Percentiles rank a stretch among this genome's conserved stretches.
Conservation (phyloP, 2,797 vertebrate species). For the Brachyrhaphis roseni region DNA sequence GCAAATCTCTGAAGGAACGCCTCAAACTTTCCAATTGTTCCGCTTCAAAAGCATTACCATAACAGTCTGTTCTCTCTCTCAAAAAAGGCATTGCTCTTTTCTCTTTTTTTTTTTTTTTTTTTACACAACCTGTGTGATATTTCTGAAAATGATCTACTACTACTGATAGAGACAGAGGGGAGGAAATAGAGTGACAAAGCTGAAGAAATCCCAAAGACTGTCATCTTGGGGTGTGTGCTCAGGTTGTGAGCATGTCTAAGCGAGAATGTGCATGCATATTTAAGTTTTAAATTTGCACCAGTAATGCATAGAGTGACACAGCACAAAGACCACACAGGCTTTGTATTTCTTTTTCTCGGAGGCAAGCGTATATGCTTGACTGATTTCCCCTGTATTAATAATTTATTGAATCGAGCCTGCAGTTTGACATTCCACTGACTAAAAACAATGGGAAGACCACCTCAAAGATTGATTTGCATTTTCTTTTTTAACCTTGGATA, state of each 20-base stretch:
- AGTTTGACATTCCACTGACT: conserved; percentile 42
- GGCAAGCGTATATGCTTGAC: conserved; percentile 13
- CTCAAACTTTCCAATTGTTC: conserved; percentile 69
- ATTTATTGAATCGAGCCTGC: conserved; percentile 39
- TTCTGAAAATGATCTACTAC: conserved; percentile 49
- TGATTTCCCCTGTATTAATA: conserved; percentile 37
- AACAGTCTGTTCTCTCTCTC: conserved; percentile 53
- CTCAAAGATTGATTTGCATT: conserved; percentile 24
- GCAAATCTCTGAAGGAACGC: conserved; percentile 66
- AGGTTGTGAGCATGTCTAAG: background rate
- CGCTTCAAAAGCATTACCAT: conserved; percentile 69
- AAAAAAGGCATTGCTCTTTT: conserved; percentile 40
- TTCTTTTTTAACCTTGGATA: conserved; percentile 33
- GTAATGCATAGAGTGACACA: conserved; percentile 20
- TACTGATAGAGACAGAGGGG: conserved; percentile 33
- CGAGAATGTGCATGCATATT: background rate
- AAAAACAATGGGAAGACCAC: conserved; percentile 38
- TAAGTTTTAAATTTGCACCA: conserved; percentile 28
- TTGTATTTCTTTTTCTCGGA: conserved; percentile 12
- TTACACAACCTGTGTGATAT: conserved; percentile 56
- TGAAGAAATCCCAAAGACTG: conserved; percentile 27
- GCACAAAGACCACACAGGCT: conserved; percentile 20
- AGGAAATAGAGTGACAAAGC: conserved; percentile 27
- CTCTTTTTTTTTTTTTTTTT: background rate
- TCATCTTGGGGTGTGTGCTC: background rate